Conservation (phyloP, 2,113 vertebrate species). For the Anhinga rufa region DNA sequence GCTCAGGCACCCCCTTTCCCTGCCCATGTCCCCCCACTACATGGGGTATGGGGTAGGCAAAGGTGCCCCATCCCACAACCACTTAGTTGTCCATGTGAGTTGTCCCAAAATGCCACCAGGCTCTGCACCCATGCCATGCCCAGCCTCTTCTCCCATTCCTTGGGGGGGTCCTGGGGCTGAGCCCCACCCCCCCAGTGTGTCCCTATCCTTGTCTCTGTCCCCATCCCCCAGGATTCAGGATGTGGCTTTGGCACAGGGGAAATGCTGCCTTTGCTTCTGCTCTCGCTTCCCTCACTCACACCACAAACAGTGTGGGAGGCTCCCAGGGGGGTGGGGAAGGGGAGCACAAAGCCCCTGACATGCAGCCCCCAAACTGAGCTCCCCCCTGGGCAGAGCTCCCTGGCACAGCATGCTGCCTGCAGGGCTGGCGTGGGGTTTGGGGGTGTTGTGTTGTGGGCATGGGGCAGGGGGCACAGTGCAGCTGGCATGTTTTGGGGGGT, state of each 20-base stretch:
- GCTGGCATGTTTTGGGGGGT: accelerated
- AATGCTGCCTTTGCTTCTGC: slow-evolving; percentile 13
- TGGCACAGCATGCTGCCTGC: background rate
- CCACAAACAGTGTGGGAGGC: accelerated
- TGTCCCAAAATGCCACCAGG: background rate
- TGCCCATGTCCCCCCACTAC: background rate
- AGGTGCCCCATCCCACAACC: background rate
- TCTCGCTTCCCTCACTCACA: background rate
- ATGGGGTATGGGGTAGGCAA: background rate
- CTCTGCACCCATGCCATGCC: background rate
- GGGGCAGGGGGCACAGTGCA: background rate
- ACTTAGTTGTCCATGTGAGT: background rate
- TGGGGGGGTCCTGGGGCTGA: background rate
- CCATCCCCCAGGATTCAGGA: background rate
- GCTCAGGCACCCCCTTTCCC: background rate
- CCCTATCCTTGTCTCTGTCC: background rate
- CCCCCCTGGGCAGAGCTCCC: background rate
- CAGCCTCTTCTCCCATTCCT: background rate
- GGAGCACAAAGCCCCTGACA: background rate
- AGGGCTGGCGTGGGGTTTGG: accelerated
- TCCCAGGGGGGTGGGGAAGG: background rate
- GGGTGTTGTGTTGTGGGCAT: background rate
- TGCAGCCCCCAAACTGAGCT: background rate
- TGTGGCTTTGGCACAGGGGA: background rate
- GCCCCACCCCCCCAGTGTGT: accelerated